Evolutionary conservation across 2,888 invertebrate genomes (phyloP).

Genomic region (Aleiodes alternator): DNA sequence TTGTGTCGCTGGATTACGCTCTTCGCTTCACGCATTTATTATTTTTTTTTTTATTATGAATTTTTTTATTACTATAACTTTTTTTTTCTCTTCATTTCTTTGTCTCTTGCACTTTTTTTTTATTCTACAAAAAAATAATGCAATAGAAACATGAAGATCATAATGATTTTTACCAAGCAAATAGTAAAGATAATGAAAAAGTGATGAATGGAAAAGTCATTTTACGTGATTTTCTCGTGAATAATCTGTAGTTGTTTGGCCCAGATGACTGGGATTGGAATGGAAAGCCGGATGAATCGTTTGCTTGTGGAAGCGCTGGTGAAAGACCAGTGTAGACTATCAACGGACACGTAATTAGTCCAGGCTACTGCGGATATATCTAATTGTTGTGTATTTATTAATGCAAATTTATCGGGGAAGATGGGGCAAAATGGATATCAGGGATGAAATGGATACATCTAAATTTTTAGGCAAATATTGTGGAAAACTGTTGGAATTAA

Average conservation of each 20-base stretch:
- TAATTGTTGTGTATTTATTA: neutral
- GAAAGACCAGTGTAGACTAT: slow-evolving; percentile 20
- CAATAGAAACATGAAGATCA: neutral
- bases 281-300: slow-evolving; percentile 35
- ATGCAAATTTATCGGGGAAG: neutral
- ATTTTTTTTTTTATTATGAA: neutral
- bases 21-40: slow-evolving; percentile 6
- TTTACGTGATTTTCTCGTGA: slow-evolving; percentile 13
- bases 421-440: no score
- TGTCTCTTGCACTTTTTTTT: neutral
- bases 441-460: no score
- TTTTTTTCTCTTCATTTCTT: neutral
- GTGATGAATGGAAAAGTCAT: slow-evolving; percentile 18
- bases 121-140: neutral
- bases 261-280: slow-evolving; percentile 35
- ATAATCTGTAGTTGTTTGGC: slow-evolving; percentile 18
- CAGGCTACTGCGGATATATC: neutral
- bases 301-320: slow-evolving; percentile 4
- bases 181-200: neutral
- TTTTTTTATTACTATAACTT: neutral
- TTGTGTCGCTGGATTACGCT: slow-evolving; percentile 5
- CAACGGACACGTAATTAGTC: slow-evolving; percentile 19
- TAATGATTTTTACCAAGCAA: neutral
- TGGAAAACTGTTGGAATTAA: no score
- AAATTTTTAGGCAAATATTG: no score